Evolutionary conservation across 2,113 vertebrate species (phyloP), one percentile per base, ranked within the genome.

Genomic region (Mirounga angustirostris): DNA sequence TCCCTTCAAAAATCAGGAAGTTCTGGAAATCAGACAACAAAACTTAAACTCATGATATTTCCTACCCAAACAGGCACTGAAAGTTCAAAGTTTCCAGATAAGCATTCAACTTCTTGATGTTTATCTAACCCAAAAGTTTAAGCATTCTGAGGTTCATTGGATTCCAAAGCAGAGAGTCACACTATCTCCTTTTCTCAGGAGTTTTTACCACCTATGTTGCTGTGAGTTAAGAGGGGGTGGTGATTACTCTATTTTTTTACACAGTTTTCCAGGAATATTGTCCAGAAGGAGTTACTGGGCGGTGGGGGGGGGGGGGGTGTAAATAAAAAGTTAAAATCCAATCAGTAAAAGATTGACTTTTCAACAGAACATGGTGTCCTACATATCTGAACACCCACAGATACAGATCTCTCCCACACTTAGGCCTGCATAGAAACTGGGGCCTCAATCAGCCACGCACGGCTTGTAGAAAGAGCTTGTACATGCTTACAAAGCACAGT

Each of bases 341-440:
- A 65, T 22, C 61, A 52, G 83, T 50, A 15, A n/a, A 92, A 86
- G 59, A 30, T 24, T 92, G 94, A 40, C 65, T 90, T 85, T 43
- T 56, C 56, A 58, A 26, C 28, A 74, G 96, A 91, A 97, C 93
- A 96, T 10, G 7, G 81, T 82, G 97, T 89, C 96, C 97, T 97
- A 94, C 81, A 71, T 93, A 82, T 54, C n/a, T 69, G 76, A 86
- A 52, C 52, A n/a, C 76, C 89, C 92, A 40, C 84, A 97, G 96
- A 97, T 95, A 97, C 13, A 28, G 92, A 93, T 97, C 95, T 97
- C 76, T 97, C 97, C 87, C 95, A 81, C 98, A 89, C 85, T 1
- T 52, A 61, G 59, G 91, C 52, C 91, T 73, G 19, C 73, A 11
- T 30, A 65, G 52, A 80, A 67, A 67, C 21, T 12, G 93, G 63